Evolutionary conservation across 1,140 invertebrate species (phyloP), one percentile per base, ranked within the genome.

Genomic region (Vollenhovia emeryi): DNA sequence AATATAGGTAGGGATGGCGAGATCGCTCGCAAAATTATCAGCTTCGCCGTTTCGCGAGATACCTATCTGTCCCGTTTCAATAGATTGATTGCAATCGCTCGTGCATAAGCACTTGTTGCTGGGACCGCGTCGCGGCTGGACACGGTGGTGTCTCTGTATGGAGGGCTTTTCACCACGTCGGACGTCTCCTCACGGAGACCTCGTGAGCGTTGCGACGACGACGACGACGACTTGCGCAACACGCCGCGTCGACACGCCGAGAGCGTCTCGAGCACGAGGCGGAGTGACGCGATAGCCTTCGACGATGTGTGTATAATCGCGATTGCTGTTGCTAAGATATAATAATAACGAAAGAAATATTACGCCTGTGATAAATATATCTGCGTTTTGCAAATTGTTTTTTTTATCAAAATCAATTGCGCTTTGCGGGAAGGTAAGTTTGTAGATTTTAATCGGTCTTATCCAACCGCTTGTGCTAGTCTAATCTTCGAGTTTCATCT

Each of bases 61-160:
- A 21, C 7, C 50, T n/a, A 43, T 55, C 3, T 30, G 59, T 8
- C 7, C 24, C 43, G 36, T 69, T 43, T 33, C 9, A 24, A 55
- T 33, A 40, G 40, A 21, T 36, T 24, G 66, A 82, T 57, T 13
- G 36, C n/a, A 45, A 48, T 78, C 43, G 40, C 27, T 52, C 21
- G 30, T 30, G 33, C 18, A 40, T n/a, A 33, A 68, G 27, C 78
- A 82, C 78, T 82, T 82, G 78, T 82, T 82, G 78, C 78, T 71
- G 66, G 18, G 21, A 57, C 33, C 75, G 18, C 75, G 2, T 48
- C n/a, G 3, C 59, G 27, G 11, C 11, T 36, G 9, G n/a, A 30
- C 30, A 27, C 15, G 4, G 4, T 50, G 15, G 48, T 21, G 36
- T 43, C 36, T 57, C 59, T 24, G 24, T 11, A 30, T 24, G 13